A percentile compares a stretch with the other conserved stretches of the same genome.
These are phyloP conservation scores for Etheostoma perlongum DNA, from an alignment of 2,797 vertebrate genomes.

Conservation along the genomic window DNA sequence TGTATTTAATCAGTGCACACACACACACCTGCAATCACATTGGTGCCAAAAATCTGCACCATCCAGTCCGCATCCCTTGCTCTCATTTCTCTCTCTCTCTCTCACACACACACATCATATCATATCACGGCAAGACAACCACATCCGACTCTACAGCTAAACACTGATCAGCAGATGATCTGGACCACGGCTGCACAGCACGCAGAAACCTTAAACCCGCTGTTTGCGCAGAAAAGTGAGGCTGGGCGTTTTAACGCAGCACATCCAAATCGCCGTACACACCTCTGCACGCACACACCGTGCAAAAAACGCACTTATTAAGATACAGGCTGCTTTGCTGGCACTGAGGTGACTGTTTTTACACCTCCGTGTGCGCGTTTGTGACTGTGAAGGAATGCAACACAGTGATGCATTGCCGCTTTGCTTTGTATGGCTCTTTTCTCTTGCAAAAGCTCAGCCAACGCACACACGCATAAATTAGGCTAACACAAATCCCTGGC, in stretches of 20 bases:
- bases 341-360: constrained; percentile 49
- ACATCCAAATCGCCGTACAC: constrained; percentile 29
- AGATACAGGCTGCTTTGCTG: constrained; percentile 39
- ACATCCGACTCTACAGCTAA: background rate
- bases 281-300: background rate
- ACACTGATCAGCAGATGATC: constrained; percentile 11
- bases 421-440: background rate
- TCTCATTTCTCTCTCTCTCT: constrained; percentile 25
- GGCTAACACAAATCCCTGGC: constrained; percentile 29
- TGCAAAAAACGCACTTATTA: constrained; percentile 25
- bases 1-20: constrained; percentile 48
- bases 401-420: constrained; percentile 26
- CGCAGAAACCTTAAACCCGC: background rate
- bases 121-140: constrained; percentile 5
- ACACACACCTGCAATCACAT: constrained; percentile 68
- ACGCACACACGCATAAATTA: constrained; percentile 17
- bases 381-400: constrained; percentile 76
- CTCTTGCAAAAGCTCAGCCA: constrained; percentile 21
- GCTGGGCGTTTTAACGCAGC: constrained; percentile 23
- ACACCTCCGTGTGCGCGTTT: constrained; percentile 41
- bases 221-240: constrained; percentile 21
- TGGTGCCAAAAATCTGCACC: constrained; percentile 64
- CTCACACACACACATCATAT: background rate
- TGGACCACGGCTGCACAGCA: background rate
- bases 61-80: constrained; percentile 52